Evolutionary conservation across 2,113 vertebrate genomes (phyloP).

Genomic region (Lepus americanus): DNA sequence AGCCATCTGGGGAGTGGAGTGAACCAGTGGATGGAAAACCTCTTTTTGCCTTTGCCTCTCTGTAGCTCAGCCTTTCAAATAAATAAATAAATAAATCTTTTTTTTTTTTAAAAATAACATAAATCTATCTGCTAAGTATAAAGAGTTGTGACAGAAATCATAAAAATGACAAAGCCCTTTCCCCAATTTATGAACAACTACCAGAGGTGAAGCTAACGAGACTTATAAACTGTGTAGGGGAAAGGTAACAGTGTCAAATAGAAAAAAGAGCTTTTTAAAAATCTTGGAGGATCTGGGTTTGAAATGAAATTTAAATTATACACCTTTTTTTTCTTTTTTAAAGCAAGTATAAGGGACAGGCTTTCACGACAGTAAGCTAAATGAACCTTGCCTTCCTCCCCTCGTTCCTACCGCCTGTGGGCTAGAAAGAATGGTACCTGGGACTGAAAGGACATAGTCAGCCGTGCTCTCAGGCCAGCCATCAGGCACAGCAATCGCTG

Average conservation of each 20-base stretch:
- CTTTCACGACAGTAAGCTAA: constrained; percentile 63
- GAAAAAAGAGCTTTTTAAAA: constrained; percentile 16
- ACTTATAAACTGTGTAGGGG: not conserved
- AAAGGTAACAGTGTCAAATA: not conserved
- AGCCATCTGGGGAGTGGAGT: too few species aligned
- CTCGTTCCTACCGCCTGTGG: constrained; percentile 48
- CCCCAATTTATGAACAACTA: constrained; percentile 42
- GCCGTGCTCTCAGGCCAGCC: not conserved
- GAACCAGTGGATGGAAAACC: too few species aligned
- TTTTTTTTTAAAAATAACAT: not conserved
- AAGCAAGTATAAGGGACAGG: not conserved
- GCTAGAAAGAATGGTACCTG: constrained; percentile 27
- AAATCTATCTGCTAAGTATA: constrained; percentile 49
- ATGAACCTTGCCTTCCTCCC: constrained; percentile 23
- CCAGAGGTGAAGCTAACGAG: not conserved
- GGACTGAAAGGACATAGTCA: constrained; percentile 43
- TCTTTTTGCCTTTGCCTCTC: too few species aligned
- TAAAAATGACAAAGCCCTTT: constrained; percentile 39
- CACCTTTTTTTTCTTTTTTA: not conserved
- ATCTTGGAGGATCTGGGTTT: not conserved
- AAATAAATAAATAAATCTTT: too few species aligned
- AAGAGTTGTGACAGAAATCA: constrained; percentile 18
- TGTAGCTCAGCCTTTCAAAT: too few species aligned
- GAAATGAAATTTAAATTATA: constrained; percentile 49
- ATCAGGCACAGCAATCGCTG: not conserved